A percentile compares a stretch with the other conserved stretches of the same genome.
phyloP scores from a whole-genome alignment of 2,888 invertebrate species.

The Saturnia japonica region DNA sequence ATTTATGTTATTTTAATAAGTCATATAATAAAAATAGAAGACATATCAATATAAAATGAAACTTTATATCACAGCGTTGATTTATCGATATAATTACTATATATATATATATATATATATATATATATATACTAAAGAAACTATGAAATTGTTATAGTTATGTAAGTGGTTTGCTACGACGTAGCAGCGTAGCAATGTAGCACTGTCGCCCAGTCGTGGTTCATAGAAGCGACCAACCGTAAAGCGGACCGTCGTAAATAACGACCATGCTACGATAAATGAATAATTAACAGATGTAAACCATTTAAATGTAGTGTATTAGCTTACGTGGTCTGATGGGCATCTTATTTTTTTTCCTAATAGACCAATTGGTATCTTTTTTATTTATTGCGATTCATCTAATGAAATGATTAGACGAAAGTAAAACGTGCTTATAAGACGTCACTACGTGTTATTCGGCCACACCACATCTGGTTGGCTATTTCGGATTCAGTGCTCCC shows the following conservation, averaged over 20 bases:
- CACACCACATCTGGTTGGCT: no score
- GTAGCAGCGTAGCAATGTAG: slow-evolving; percentile 41
- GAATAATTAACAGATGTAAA: slow-evolving; percentile 68
- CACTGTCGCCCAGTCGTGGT: slow-evolving; percentile 35
- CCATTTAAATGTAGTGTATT: slow-evolving; percentile 46
- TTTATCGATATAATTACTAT: no score
- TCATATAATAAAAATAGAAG: not conserved
- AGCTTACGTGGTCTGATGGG: slow-evolving; percentile 9
- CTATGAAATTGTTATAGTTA: slow-evolving; percentile 37
- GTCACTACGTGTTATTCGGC: no score
- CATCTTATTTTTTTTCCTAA: slow-evolving; percentile 7
- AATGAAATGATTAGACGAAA: no score
- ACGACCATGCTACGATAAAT: slow-evolving; percentile 57
- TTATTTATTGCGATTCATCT: not conserved
- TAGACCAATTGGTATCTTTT: slow-evolving; percentile 6
- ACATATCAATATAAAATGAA: not conserved
- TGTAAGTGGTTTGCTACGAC: slow-evolving; percentile 39
- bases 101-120: no score
- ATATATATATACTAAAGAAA: no score
- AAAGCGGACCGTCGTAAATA: slow-evolving; percentile 54
- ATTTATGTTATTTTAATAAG: no score
- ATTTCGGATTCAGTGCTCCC: no score
- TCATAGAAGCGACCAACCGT: slow-evolving; percentile 52
- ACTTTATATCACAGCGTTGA: not conserved
- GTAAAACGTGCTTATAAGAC: no score